phyloP scores from a whole-genome alignment of 1,140 invertebrate species.

The Gryon sp. region DNA sequence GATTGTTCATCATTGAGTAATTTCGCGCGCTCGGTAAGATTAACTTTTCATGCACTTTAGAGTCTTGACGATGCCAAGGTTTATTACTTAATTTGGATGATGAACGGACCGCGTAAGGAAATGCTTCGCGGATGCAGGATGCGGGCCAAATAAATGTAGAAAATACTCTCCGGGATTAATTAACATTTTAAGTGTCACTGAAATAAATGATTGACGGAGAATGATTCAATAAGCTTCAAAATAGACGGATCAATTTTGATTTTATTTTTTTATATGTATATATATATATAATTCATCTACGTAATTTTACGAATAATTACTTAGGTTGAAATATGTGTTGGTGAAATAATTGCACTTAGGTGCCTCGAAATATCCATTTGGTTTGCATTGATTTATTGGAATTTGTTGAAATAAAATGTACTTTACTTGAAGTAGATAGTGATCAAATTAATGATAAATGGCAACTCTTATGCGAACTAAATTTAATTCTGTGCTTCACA shows the following conservation, averaged over 20 bases:
- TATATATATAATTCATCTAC: no score
- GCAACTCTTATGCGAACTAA: no score
- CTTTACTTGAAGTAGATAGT: neutral
- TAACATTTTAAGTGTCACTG: constrained; percentile 26
- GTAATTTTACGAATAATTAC: constrained; percentile 3
- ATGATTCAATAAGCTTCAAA: neutral
- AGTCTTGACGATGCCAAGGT: constrained; percentile 32
- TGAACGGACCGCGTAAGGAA: constrained; percentile 44
- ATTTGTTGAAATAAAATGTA: neutral
- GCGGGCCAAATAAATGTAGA: constrained; percentile 3
- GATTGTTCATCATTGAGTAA: constrained; percentile 35
- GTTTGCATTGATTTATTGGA: constrained; percentile 2
- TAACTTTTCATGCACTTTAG: constrained; percentile 51
- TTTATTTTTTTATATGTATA: no score
- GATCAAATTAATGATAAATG: neutral
- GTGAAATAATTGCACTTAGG: constrained; percentile 4
- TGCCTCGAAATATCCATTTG: neutral
- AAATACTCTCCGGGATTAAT: constrained; percentile 31
- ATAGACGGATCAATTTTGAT: neutral
- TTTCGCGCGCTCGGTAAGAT: constrained; percentile 30
- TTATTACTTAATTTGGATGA: constrained; percentile 55
- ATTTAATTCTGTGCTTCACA: no score
- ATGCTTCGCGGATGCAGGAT: constrained; percentile 25
- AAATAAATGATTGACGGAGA: constrained; percentile 29
- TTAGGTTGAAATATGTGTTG: neutral